Base-by-base conservation (phyloP, 2,797 vertebrate genomes). In the Trachurus trachurus region DNA sequence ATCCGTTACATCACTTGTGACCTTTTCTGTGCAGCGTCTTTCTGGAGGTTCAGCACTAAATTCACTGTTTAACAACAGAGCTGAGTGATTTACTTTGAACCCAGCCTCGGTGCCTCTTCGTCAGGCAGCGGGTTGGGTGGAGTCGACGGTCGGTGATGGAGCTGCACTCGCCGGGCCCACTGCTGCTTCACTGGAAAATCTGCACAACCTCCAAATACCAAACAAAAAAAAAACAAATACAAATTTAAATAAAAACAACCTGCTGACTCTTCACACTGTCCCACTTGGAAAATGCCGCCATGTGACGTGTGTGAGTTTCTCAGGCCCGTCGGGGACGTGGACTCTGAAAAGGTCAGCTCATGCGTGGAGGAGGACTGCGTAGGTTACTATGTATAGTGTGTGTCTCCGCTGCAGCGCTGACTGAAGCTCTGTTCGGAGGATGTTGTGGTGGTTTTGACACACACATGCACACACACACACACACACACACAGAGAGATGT, bases 281-380 rank as follows among this genome's bases (percentile, higher is more conserved):
- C 77, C 61, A 79, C 72, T 56, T 79, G 72, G 74, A 84, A 86
- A 81, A 59, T 75, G 7, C 2, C n/a, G 26, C 60, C 4, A 63
- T 58, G 12, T 42, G 34, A 19, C 13, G 6, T 37, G 6, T 39
- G 0, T 34, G 7, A 66, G 45, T 56, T 15, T 60, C 17, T 76
- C 21, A 22, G 26, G 22, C 16, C 26, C 26, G 26, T 72, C 31
- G 29, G 0, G 6, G 0, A 9, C 19, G 34, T 66, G 26, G 37
- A 70, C 31, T 66, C 5, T 81, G 16, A 84, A 64, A 84, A 83
- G 81, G 79, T 86, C 79, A 83, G 6, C 11, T 1, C 1, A 8
- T 49, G 9, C 42, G 12, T 5, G 45, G 10, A 12, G 70, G 65
- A 76, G 61, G 22, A 7, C n/a, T 26, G 39, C 69, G 72, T 77